Base-by-base conservation (phyloP, 2,888 invertebrate genomes). In the Agrotis puta region DNA sequence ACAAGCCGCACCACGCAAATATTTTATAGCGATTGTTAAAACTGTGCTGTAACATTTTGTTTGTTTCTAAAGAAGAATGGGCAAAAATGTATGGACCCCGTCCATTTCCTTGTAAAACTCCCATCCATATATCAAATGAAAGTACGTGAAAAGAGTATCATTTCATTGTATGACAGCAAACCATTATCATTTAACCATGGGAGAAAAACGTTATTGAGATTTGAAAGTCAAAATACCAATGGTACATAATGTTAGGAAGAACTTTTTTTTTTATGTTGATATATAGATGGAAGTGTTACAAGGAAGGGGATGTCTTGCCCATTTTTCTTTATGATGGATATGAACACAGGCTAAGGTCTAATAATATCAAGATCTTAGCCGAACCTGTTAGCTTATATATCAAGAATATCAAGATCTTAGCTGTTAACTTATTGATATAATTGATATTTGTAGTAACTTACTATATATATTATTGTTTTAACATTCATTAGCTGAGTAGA, bases 401-500 rank as follows among this genome's bases (percentile, higher is more conserved):
- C n/a, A n/a, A n/a, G n/a, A 71, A 64, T 67, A 6, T 67, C 54
- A 63, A 76, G 61, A 70, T 74, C 54, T 66, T 56, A 63, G 74
- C 68, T 66, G 58, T 27, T 18, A 64, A 73, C 70, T 79, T 70
- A 58, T 39, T 39, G 61, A 66, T 72, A 76, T 81, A 83, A 83
- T 83, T 84, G 81, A 83, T 79, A 82, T 78, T 68, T 73, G 59
- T 77, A 68, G 70, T 51, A 64, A 43, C 81, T 83, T 83, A 83
- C 27, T 65, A 65, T 69, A 53, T 69, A 53, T 76, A 81, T 85
- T 85, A 81, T 83, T 83, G 83, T 76, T 77, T 81, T 61, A 70
- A 58, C 54, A 61, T 53, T 43, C 13, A 70, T 62, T 56, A 56
- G 69, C 73, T 33, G 58, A 80, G 79, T 71, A 81, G 79, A 76